phyloP scores from a whole-genome alignment of 2,888 invertebrate species.

The Orthosia cruda region DNA sequence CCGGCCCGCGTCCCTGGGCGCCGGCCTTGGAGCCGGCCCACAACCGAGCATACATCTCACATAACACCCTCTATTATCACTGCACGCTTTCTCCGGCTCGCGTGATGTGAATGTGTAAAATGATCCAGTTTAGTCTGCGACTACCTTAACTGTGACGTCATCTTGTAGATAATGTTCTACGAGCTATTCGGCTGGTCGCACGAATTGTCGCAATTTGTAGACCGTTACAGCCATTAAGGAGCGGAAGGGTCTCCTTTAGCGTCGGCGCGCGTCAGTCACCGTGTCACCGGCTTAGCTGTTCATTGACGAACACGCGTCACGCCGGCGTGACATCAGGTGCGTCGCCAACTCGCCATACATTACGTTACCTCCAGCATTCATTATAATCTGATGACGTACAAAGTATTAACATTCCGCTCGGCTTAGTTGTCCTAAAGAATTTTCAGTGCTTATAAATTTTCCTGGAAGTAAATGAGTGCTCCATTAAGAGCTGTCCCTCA shows the following conservation, averaged over 20 bases:
- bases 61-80: conserved; percentile 32
- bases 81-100: conserved; percentile 10
- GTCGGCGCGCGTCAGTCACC: conserved; percentile 9
- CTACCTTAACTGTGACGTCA: not conserved
- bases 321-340: conserved; percentile 15
- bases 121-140: not conserved
- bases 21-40: conserved; percentile 47
- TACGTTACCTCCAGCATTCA: not conserved
- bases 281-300: conserved; percentile 34
- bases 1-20: conserved; percentile 37
- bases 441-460: not conserved
- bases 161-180: not conserved
- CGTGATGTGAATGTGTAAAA: conserved; percentile 15
- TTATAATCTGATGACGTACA: not conserved
- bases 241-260: conserved; percentile 44
- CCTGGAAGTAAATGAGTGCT: conserved; percentile 15
- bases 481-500: conserved; percentile 17
- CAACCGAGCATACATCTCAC: conserved; percentile 33
- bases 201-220: conserved; percentile 24
- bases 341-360: conserved; percentile 1
- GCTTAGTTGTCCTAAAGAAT: not conserved
- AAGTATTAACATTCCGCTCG: not conserved
- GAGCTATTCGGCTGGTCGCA: conserved; percentile 4
- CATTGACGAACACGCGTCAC: conserved; percentile 32
- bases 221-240: conserved; percentile 39